Base-by-base conservation (phyloP, 1,140 invertebrate genomes). In the Carcinoscorpius rotundicauda region DNA sequence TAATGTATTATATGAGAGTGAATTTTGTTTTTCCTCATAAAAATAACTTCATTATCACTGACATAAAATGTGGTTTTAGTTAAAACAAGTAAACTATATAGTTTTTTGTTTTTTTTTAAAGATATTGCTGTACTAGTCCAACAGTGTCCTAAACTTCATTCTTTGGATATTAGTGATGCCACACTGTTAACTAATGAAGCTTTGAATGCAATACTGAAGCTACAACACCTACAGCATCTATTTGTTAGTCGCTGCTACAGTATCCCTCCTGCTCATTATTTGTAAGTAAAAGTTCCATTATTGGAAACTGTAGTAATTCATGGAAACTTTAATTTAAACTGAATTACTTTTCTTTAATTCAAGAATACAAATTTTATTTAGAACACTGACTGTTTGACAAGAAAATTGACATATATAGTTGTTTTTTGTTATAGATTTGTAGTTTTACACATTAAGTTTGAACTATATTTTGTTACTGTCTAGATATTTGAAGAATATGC, bases 91-190 rank as follows among this genome's bases (percentile, higher is more conserved):
- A 29, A 29, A 29, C 29, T 29, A 29, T 29, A 29, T 29, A 29
- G 29, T 29, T 29, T 29, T 29, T 29, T n/a, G n/a, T n/a, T n/a
- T 29, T 29, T 72, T 68, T 68, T 78, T 78, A 52, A 75, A 91
- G 89, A 87, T 81, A 78, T 93, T 10, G 72, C 75, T 9, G 75
- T 81, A 53, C 77, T 93, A 58, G 82, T 84, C 2, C 76, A 75
- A 51, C 80, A 83, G 6, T 91, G 88, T 75, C 82, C 85, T 0
- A 76, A 83, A 56, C 76, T 95, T n/a, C 75, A 85, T 52, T 89
- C 93, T 76, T 77, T 95, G 58, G 91, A 94, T 78, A 73, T 93
- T 58, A 93, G 89, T 63, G 92, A 95, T 76, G 88, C 87, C 68
- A 84, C 85, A n/a, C 76, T 81, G 48, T 74, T 94, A 2, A 85